phyloP scores from a whole-genome alignment of 2,797 vertebrate genomes.

The Galagoides demidoff region DNA sequence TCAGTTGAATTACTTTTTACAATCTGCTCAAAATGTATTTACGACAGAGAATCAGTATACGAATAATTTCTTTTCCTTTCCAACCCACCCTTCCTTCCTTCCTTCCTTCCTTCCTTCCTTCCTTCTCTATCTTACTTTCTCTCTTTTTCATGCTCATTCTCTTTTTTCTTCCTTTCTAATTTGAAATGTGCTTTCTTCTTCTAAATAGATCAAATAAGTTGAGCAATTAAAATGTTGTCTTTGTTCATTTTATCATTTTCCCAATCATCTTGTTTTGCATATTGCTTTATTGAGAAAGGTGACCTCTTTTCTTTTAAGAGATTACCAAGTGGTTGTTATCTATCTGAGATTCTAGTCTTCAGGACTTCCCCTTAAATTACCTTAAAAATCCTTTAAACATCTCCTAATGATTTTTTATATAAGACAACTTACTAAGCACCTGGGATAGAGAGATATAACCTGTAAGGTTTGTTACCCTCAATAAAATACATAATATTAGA shows the following conservation, averaged over 20 bases:
- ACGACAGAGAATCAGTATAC: constrained; percentile 78
- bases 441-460: background rate
- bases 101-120: no score
- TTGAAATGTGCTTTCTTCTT: constrained; percentile 2
- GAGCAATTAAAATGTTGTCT: background rate
- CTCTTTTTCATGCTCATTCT: background rate
- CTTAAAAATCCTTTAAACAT: background rate
- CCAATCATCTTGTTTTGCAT: background rate
- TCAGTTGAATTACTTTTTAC: constrained; percentile 84
- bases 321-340: background rate
- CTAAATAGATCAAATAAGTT: background rate
- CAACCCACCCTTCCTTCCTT: rapidly evolving
- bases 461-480: background rate
- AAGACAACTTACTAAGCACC: background rate
- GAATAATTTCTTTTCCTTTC: constrained; percentile 61
- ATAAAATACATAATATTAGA: background rate
- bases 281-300: constrained; percentile 12
- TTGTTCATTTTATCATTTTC: background rate
- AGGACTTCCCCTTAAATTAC: background rate
- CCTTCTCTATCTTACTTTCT: background rate
- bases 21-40: constrained; percentile 85
- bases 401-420: background rate
- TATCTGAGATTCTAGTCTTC: background rate
- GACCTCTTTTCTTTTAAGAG: background rate
- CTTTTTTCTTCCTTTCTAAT: background rate